Evolutionary conservation across 2,888 invertebrate species (phyloP), one percentile per base, ranked within the genome.

Genomic region (Neoaliturus tenellus): DNA sequence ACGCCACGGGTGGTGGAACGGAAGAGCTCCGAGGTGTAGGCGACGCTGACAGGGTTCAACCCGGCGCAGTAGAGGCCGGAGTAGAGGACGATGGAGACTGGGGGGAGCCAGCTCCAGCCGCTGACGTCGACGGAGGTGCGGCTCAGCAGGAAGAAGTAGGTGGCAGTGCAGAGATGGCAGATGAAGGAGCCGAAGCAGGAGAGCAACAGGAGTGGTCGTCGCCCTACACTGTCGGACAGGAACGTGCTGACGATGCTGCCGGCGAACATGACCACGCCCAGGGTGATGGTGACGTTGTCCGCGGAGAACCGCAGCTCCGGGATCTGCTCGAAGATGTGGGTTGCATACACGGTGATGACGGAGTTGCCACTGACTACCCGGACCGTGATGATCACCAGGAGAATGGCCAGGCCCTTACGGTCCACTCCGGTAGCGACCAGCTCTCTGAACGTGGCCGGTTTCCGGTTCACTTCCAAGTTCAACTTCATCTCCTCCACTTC

Each of bases 401-500:
- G 51, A 23, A 78, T 78, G 2, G 55, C 5, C 6, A 78, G 25
- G 1, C 51, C 78, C n/a, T 78, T 78, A 33, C 78, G 31, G 25
- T 78, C 55, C 25, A 55, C 33, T 0, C 48, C 28, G 31, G 51
- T 78, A 0, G 31, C 55, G 5, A 78, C 25, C 31, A 78, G 17
- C 48, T 48, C 78, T 35, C 55, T 51, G 51, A 51, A 78, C 4
- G 31, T 20, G 4, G 35, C 78, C 3, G 51, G 28, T 55, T 78
- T 78, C 25, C 78, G 31, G 25, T 28, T 75, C 5, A 75, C 44
- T 28, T 75, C 73, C 44, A 75, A 75, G 73, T 44, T 75, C 41
- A 75, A 14, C 28, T 75, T 75, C 78, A 78, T 78, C 20, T 55
- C 55, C 20, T 78, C 78, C 31, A 78, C 55, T 78, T 78, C 78